phyloP scores from a whole-genome alignment of 2,888 invertebrate species.

The Gibbula magus region DNA sequence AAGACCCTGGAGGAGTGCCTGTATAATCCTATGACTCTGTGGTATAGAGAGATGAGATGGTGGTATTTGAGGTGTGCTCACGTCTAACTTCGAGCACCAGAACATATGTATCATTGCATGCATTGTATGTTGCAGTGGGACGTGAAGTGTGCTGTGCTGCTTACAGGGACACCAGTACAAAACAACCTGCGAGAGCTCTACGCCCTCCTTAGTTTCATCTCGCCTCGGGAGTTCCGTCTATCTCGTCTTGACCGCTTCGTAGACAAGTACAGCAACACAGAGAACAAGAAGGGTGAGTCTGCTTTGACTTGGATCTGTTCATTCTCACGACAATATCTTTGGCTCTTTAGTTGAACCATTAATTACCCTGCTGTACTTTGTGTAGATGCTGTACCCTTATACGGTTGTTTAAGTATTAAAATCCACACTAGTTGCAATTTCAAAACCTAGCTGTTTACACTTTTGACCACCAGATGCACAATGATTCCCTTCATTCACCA shows the following conservation, averaged over 20 bases:
- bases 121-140: constrained; percentile 60
- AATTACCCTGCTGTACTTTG: too few relatives aligned
- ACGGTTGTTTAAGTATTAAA: too few relatives aligned
- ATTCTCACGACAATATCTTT: too few relatives aligned
- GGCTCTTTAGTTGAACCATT: too few relatives aligned
- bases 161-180: constrained; percentile 77
- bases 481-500: too few relatives aligned
- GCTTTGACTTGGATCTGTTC: too few relatives aligned
- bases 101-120: neutral
- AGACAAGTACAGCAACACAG: constrained; percentile 52
- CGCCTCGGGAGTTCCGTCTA: constrained; percentile 63
- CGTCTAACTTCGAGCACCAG: neutral
- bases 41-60: neutral
- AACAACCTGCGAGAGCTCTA: constrained; percentile 76
- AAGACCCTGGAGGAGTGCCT: too few relatives aligned
- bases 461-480: too few relatives aligned
- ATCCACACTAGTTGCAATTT: too few relatives aligned
- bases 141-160: constrained; percentile 62
- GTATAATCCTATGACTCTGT: too few relatives aligned
- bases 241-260: constrained; percentile 68
- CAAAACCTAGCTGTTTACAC: too few relatives aligned
- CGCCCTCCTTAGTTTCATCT: constrained; percentile 73
- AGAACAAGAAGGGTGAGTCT: constrained; percentile 45
- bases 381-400: neutral
- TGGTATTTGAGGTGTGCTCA: neutral